A percentile compares a stretch with the other conserved stretches of the same genome.
These are phyloP conservation scores for Cygnus atratus DNA, from an alignment of 2,113 vertebrate genomes.

Conservation along the genomic window DNA sequence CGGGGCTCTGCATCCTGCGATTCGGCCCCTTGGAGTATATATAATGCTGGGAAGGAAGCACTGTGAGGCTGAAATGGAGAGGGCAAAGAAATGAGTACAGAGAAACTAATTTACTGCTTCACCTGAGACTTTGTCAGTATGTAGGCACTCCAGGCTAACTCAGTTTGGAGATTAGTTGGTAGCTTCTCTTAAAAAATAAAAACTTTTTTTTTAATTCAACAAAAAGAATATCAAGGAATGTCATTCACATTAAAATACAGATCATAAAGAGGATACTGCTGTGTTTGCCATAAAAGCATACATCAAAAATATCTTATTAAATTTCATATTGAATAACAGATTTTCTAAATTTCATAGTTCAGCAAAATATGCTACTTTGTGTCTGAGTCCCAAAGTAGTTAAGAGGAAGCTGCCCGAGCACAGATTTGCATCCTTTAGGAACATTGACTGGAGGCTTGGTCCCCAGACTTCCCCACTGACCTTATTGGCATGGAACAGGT, in stretches of 20 bases:
- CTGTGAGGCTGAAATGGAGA: neutral
- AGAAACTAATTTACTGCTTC: neutral
- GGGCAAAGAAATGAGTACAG: neutral
- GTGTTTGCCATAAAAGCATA: neutral
- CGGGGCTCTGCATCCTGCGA: neutral
- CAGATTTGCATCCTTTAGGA: neutral
- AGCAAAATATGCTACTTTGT: constrained; percentile 20
- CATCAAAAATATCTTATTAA: neutral
- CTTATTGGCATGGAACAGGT: neutral
- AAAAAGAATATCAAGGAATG: neutral
- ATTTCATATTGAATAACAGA: neutral
- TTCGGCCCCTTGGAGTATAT: neutral
- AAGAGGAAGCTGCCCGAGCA: accelerated
- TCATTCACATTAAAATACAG: neutral
- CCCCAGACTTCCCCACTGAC: neutral
- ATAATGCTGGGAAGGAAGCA: neutral
- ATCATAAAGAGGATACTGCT: neutral
- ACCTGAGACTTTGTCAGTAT: neutral
- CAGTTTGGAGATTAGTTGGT: neutral
- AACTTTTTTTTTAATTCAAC: neutral
- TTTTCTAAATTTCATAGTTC: neutral
- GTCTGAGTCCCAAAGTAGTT: neutral
- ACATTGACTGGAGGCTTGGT: neutral
- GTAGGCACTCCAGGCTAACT: neutral
- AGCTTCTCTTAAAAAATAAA: neutral